Conservation (phyloP, 1,140 invertebrate genomes). For the Oryctes rhinoceros region DNA sequence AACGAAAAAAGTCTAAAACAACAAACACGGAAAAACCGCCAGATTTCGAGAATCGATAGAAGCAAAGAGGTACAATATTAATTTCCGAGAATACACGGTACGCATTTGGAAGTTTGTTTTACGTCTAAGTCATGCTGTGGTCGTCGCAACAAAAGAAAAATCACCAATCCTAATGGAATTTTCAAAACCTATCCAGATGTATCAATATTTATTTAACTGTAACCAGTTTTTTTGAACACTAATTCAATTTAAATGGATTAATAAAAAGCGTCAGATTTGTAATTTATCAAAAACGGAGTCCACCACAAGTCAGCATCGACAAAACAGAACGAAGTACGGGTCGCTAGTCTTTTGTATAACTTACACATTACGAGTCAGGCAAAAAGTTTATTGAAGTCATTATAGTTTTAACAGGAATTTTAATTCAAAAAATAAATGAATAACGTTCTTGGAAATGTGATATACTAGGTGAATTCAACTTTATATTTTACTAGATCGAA, state of each 20-base stretch:
- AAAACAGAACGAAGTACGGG: neutral
- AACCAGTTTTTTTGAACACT: conserved; percentile 18
- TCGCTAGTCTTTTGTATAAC: conserved; percentile 28
- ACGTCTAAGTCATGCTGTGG: neutral
- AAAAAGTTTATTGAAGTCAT: conserved; percentile 38
- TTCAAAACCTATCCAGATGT: conserved; percentile 25
- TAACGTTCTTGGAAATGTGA: conserved; percentile 27
- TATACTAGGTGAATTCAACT: conserved; percentile 15
- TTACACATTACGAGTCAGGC: conserved; percentile 20
- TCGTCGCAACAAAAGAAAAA: conserved; percentile 18
- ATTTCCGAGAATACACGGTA: conserved; percentile 18
- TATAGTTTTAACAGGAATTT: conserved; percentile 38
- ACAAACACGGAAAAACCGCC: conserved; percentile 1
- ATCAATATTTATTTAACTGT: conserved; percentile 36
- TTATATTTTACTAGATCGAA: conserved; percentile 8
- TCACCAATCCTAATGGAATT: conserved; percentile 26
- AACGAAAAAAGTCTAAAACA: neutral
- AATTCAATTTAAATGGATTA: conserved; percentile 37
- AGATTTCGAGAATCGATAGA: conserved; percentile 16
- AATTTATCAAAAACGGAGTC: conserved; percentile 33
- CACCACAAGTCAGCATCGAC: conserved; percentile 7
- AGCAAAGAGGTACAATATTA: neutral
- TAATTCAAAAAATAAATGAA: conserved; percentile 37
- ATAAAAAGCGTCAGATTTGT: conserved; percentile 31
- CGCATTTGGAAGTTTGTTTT: conserved; percentile 25